A percentile compares a stretch with the other conserved stretches of the same genome.
These are phyloP conservation scores for Amphipyra berbera DNA, from an alignment of 2,888 invertebrate species.

Conservation along the genomic window DNA sequence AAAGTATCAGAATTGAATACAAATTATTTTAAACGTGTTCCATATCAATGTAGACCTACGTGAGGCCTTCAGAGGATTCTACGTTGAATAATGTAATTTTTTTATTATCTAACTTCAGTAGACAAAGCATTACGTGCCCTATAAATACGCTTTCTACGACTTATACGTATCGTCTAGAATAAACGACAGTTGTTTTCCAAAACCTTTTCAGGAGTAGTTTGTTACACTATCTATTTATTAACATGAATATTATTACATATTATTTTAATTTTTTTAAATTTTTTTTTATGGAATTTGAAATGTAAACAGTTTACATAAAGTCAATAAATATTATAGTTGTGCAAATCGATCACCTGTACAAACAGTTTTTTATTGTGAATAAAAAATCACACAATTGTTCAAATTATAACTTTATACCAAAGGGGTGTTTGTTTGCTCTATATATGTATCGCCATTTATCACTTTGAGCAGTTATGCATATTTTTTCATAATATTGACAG, in stretches of 20 bases:
- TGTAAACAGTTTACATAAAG: too few species aligned
- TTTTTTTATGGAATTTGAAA: background rate
- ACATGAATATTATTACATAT: too few species aligned
- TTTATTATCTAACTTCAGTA: conserved; percentile 59
- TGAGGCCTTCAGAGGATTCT: conserved; percentile 63
- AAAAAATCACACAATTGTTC: conserved; percentile 8
- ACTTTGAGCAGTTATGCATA: too few species aligned
- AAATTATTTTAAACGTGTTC: conserved; percentile 42
- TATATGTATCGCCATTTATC: too few species aligned
- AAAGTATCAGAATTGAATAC: conserved; percentile 47
- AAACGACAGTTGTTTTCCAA: too few species aligned
- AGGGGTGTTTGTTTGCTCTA: conserved; percentile 1
- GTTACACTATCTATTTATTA: too few species aligned
- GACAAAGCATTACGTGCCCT: conserved; percentile 58
- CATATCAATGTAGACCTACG: conserved; percentile 44
- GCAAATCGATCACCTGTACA: conserved; percentile 15
- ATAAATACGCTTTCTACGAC: conserved; percentile 18
- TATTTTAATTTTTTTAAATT: too few species aligned
- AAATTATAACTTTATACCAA: conserved; percentile 1
- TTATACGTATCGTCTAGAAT: background rate
- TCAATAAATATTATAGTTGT: background rate
- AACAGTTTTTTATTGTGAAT: conserved; percentile 8
- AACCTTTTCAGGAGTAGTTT: too few species aligned
- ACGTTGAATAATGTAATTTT: conserved; percentile 63
- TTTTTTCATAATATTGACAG: too few species aligned